Evolutionary conservation across 2,113 vertebrate species (phyloP), one percentile per base, ranked within the genome.

Genomic region (Forbesichthys agassizii): DNA sequence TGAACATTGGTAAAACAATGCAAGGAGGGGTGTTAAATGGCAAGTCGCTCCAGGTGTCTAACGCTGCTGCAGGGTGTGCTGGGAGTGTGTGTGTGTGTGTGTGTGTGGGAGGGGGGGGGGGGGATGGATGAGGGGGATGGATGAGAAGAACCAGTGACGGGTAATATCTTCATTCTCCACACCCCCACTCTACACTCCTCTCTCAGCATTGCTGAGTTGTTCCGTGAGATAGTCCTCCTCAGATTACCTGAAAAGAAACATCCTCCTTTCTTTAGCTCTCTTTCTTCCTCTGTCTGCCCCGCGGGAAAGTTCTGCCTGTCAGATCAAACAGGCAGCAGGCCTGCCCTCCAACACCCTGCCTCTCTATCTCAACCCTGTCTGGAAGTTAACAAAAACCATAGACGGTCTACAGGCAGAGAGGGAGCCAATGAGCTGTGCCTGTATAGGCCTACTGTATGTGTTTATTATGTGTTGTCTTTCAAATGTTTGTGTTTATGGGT

Each of bases 181-280:
- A 60, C 61, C 52, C 56, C 10, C 56, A 33, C 51, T 7, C 11
- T 5, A 47, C 20, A 1, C 79, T 52, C 47, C 78, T 84, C 85
- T 83, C 84, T 89, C 80, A 86, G 87, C 91, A 90, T 88, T 86
- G 87, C 71, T 82, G 79, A 88, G 83, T 77, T 84, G 73, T 77
- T 85, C 88, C 83, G 65, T 11, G 11, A 87, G 86, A 80, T 81
- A 84, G 73, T 79, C 70, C 88, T 84, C 80, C 88, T 93, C 90
- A 78, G 55, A 79, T 93, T 93, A 92, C 93, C 82, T 73, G 79
- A 86, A 89, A 91, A 86, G 78, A 92, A 84, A 91, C 87, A 88
- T 89, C 82, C 86, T 89, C 80, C 86, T 88, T 88, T 87, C 82
- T 88, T 78, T 84, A 82, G 69, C 84, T 74, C 81, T 84, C 83